A percentile compares a stretch with the other conserved stretches of the same genome.
phyloP scores from a whole-genome alignment of 2,888 invertebrate genomes.

The Lochmaea crataegi region DNA sequence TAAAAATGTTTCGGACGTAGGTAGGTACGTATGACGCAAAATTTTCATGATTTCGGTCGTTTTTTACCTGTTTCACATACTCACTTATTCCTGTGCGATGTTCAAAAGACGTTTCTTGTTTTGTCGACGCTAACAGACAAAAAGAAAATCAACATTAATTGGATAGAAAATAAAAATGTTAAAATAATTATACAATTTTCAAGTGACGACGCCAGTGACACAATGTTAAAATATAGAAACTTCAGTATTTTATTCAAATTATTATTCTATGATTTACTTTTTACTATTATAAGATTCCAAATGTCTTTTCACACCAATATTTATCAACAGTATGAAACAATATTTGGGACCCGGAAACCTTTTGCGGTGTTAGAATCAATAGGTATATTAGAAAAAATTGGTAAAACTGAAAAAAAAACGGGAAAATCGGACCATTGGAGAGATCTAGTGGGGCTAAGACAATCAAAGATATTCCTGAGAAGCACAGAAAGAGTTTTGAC shows the following conservation, averaged over 20 bases:
- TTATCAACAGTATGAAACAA: too few species aligned
- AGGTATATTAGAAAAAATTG: too few species aligned
- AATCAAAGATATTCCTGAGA: too few species aligned
- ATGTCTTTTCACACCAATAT: too few species aligned
- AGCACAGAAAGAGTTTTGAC: too few species aligned
- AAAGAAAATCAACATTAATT: neutral
- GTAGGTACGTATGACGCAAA: neutral
- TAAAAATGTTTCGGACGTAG: too few species aligned
- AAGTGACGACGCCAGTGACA: neutral
- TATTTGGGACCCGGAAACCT: too few species aligned
- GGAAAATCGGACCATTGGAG: too few species aligned
- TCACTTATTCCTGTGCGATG: constrained; percentile 1
- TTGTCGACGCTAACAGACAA: constrained; percentile 5
- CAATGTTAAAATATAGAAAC: constrained; percentile 4
- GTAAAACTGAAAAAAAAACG: too few species aligned
- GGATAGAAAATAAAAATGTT: neutral
- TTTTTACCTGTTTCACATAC: constrained; percentile 7
- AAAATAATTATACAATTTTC: neutral
- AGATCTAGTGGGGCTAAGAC: too few species aligned
- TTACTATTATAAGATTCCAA: neutral
- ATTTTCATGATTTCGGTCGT: too few species aligned
- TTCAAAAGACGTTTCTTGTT: neutral
- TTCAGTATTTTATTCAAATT: neutral
- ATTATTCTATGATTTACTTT: neutral
- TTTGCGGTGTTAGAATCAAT: too few species aligned